These are phyloP conservation scores for Brachyalestes nurse DNA, from an alignment of 2,797 vertebrate genomes.

Conservation along the genomic window DNA sequence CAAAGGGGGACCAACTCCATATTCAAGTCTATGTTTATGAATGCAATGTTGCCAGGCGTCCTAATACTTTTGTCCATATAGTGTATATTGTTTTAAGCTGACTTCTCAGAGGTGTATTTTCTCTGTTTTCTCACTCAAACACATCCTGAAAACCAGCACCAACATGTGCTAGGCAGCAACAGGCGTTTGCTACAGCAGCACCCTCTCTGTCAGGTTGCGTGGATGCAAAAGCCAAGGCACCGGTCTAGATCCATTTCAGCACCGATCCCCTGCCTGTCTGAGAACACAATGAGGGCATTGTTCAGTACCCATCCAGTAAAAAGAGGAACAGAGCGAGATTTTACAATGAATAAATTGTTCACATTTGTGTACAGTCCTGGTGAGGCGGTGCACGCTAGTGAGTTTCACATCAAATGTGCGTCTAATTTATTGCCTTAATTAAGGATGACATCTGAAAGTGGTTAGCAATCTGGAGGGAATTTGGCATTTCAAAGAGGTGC, in stretches of 20 bases:
- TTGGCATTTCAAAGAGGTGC: constrained; percentile 2
- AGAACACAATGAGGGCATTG: constrained; percentile 60
- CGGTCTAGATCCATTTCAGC: constrained; percentile 46
- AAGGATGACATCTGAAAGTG: constrained; percentile 36
- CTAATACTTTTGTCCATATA: too few relatives aligned
- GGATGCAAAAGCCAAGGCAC: constrained; percentile 36
- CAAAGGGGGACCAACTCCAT: too few relatives aligned
- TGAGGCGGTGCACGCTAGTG: constrained; percentile 37
- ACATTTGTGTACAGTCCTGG: constrained; percentile 32
- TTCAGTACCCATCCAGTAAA: constrained; percentile 54
- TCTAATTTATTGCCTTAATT: constrained; percentile 45
- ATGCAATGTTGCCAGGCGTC: too few relatives aligned
- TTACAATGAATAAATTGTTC: constrained; percentile 57
- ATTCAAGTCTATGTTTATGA: too few relatives aligned
- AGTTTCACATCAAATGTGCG: constrained; percentile 37
- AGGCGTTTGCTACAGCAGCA: constrained; percentile 13
- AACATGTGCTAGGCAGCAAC: background rate
- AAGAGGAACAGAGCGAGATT: constrained; percentile 54
- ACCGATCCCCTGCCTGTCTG: constrained; percentile 41
- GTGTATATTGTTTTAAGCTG: too few relatives aligned
- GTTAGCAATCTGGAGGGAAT: constrained; percentile 30
- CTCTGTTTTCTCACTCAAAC: background rate
- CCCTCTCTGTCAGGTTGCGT: constrained; percentile 26
- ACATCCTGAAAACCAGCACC: constrained; percentile 4
- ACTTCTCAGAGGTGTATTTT: background rate